Percentiles rank a stretch among this genome's conserved stretches.
Evolutionary conservation across 2,113 vertebrate genomes (phyloP).

Genomic region (Craseonycteris thonglongyai): DNA sequence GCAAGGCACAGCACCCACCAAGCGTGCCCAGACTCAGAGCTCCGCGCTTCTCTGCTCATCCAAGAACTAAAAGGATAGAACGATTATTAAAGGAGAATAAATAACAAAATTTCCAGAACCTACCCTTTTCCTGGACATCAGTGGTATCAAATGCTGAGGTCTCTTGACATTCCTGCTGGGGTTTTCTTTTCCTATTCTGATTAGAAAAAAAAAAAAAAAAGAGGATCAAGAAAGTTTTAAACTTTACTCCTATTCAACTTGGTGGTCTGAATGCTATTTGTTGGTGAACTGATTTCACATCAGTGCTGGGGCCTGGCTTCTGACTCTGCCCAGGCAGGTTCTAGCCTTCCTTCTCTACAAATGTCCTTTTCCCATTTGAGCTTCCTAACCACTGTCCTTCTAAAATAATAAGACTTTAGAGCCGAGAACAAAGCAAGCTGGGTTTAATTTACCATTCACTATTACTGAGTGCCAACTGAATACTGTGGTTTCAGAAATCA

Average conservation of each 20-base stretch:
- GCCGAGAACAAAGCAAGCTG: neutral
- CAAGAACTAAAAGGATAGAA: neutral
- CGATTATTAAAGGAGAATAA: neutral
- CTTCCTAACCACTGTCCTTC: neutral
- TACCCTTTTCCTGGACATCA: constrained; percentile 39
- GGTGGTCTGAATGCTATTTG: neutral
- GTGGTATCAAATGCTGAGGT: neutral
- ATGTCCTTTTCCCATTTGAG: neutral
- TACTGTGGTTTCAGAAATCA: neutral
- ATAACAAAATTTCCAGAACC: neutral
- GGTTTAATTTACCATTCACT: neutral
- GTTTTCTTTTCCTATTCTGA: constrained; percentile 31
- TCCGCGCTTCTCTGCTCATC: neutral
- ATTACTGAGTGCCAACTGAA: neutral
- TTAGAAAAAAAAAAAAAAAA: neutral
- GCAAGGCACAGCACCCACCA: neutral
- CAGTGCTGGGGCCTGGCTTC: neutral
- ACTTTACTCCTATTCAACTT: neutral
- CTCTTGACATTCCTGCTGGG: constrained; percentile 1
- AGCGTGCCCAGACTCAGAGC: neutral
- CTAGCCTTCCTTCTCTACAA: neutral
- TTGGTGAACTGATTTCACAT: neutral
- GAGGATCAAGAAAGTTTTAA: neutral
- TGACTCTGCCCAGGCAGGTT: neutral
- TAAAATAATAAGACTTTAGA: neutral